Base-by-base conservation (phyloP, 2,113 vertebrate species). In the Hemiprocne comata region DNA sequence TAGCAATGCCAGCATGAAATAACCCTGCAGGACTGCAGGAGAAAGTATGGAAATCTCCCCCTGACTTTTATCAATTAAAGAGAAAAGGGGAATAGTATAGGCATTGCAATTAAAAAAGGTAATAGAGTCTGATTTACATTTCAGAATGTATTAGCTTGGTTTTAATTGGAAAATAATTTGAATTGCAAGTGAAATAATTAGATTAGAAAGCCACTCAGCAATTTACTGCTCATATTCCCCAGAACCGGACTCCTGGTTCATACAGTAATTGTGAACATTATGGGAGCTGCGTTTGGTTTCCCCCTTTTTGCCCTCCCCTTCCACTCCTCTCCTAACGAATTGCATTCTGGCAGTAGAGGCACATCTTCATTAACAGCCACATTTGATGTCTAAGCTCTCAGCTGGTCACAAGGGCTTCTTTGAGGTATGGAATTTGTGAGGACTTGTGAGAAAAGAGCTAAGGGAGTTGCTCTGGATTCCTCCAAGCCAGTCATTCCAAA, bases 141-240 rank as follows among this genome's bases (percentile, higher is more conserved):
- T 97, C 90, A 95, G 94, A 97, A 97, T 96, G 88, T 94, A 94
- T 97, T 96, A 96, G 81, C 93, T 96, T 78, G 75, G 91, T 96
- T 97, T 97, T 97, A 97, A 97, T 96, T 97, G 95, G 96, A 94
- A 97, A 97, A 97, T 97, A 95, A 97, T 97, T 97, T 97, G 97
- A 97, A 97, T 97, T 97, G 92, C 96, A 96, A 97, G 96, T 96
- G 94, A 97, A 97, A 96, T 96, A 97, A 97, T 97, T 96, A 95
- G 96, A 97, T 96, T 97, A 96, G 95, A 96, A 97, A 97, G 95
- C 91, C 87, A 28, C 95, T 95, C 92, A 89, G 95, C 95, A 95
- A 95, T 96, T 96, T 96, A 80, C 78, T 74, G 55, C 79, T 93
- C 17, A 0, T 94, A 93, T 96, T 95, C 91, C 91, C 94, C 48